phyloP scores from a whole-genome alignment of 2,113 vertebrate genomes.

The Rhinopithecus roxellana region DNA sequence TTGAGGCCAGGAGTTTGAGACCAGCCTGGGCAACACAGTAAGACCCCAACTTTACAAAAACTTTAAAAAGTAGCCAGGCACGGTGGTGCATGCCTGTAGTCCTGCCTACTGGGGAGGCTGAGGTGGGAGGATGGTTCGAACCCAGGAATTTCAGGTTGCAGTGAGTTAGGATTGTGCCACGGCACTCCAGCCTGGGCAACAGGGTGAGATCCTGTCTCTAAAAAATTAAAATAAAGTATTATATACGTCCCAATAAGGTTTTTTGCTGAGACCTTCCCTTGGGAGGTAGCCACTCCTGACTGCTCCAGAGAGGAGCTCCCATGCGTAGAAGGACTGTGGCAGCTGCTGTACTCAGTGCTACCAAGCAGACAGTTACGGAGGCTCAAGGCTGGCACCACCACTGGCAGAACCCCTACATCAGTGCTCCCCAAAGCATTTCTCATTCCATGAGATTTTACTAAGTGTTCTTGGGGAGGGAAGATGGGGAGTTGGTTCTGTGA shows the following conservation, averaged over 20 bases:
- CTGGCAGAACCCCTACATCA: background rate
- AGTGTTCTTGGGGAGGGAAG: background rate
- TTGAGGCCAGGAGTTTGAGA: too few species aligned
- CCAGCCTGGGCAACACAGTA: too few species aligned
- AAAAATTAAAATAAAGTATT: too few species aligned
- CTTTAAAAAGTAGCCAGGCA: too few species aligned
- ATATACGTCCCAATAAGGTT: background rate
- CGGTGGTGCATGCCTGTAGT: too few species aligned
- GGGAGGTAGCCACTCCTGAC: background rate
- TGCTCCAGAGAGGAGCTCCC: background rate
- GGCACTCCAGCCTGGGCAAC: too few species aligned
- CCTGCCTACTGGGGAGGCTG: too few species aligned
- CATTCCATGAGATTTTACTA: background rate
- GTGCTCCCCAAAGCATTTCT: background rate
- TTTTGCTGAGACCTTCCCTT: background rate
- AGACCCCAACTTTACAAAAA: too few species aligned
- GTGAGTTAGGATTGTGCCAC: too few species aligned
- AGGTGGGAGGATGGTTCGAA: too few species aligned
- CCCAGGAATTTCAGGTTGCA: too few species aligned
- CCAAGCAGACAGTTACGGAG: background rate
- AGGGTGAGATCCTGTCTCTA: too few species aligned
- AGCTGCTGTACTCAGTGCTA: background rate
- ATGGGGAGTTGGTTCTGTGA: background rate
- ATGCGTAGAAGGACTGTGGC: background rate
- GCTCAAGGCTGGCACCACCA: background rate